Percentiles rank a stretch among this genome's conserved stretches.
Conservation (phyloP, 2,113 vertebrate species). For the Caretta caretta region DNA sequence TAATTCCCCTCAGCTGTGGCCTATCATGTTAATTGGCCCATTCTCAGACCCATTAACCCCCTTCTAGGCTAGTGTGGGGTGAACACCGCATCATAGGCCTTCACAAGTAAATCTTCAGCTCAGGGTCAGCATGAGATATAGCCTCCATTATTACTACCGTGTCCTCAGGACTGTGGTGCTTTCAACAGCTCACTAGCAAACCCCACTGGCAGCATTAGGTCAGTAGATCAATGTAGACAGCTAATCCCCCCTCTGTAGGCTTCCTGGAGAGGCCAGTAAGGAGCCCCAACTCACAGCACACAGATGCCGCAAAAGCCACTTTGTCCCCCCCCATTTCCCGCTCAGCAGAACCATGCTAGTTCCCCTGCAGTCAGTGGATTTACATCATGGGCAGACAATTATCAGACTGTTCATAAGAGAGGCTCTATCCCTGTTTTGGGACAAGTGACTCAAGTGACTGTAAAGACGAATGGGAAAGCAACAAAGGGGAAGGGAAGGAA, state of each 20-base stretch:
- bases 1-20: background rate
- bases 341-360: background rate
- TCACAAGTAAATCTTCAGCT: background rate
- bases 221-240: background rate
- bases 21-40: background rate
- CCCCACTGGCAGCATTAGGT: background rate
- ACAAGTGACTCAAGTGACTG: conserved; percentile 2
- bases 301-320: background rate
- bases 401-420: conserved; percentile 28
- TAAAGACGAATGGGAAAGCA: conserved; percentile 51
- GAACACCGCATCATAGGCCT: background rate
- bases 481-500: conserved; percentile 40
- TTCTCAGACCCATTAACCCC: background rate
- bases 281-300: background rate
- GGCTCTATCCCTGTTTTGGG: conserved; percentile 42
- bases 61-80: background rate
- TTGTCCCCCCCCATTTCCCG: rapidly evolving
- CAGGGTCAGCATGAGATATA: background rate
- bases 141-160: background rate
- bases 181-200: background rate
- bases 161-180: background rate
- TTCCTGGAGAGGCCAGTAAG: background rate
- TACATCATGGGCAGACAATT: background rate
- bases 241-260: background rate
- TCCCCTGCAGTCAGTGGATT: conserved; percentile 3